Evolutionary conservation across 2,113 vertebrate genomes (phyloP).

Genomic region (Crotalus viridis): DNA sequence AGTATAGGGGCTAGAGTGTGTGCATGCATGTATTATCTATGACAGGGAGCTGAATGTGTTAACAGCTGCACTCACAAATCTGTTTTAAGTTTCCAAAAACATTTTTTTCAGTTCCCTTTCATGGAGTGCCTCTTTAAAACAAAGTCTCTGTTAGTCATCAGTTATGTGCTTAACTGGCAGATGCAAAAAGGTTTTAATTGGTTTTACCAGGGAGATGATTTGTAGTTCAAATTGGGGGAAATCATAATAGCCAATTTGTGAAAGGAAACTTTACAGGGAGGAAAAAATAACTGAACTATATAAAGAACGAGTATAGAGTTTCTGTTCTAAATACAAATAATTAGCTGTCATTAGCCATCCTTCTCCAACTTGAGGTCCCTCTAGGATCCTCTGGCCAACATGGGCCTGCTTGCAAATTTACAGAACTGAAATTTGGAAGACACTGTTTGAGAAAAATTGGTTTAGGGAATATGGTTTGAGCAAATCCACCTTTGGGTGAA

Average conservation of each 20-base stretch:
- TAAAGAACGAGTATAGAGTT: background rate
- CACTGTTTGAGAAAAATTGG: background rate
- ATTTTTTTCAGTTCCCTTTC: slow-evolving; percentile 60
- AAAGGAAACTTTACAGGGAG: background rate
- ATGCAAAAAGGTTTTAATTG: background rate
- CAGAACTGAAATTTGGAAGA: background rate
- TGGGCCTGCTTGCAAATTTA: background rate
- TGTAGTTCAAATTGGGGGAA: background rate
- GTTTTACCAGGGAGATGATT: accelerated
- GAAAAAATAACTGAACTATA: background rate
- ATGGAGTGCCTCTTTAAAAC: background rate
- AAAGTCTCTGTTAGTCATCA: accelerated
- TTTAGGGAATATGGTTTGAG: background rate
- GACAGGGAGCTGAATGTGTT: background rate
- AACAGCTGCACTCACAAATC: slow-evolving; percentile 9
- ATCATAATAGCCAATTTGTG: background rate
- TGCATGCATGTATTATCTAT: background rate
- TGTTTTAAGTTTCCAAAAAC: slow-evolving; percentile 35
- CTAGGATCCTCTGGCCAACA: background rate
- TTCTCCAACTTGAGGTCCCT: background rate
- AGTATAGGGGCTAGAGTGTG: background rate
- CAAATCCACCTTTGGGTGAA: background rate
- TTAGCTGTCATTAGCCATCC: background rate
- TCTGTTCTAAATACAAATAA: background rate
- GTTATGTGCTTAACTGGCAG: background rate